Conservation (phyloP, 2,113 vertebrate genomes). For the Machaerirhynchus nigripectus region DNA sequence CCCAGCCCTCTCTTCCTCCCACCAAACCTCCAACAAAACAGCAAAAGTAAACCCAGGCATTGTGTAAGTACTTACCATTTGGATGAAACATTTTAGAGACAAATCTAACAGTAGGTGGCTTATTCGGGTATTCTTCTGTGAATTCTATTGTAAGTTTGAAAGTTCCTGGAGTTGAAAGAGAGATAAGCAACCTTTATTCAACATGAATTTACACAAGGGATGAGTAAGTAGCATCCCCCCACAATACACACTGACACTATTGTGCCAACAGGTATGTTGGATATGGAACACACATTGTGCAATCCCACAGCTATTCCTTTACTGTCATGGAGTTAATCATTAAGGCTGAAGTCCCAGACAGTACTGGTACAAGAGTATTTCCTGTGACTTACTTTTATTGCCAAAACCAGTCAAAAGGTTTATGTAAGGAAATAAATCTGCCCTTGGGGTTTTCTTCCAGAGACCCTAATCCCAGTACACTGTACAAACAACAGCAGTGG, state of each 20-base stretch:
- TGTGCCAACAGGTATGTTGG: neutral
- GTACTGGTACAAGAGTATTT: neutral
- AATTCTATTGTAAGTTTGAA: slow-evolving; percentile 99
- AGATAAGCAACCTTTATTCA: slow-evolving; percentile 29
- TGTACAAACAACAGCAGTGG: neutral
- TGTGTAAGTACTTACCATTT: slow-evolving; percentile 82
- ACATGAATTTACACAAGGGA: neutral
- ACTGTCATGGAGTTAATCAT: neutral
- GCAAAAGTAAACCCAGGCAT: neutral
- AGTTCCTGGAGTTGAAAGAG: slow-evolving; percentile 80
- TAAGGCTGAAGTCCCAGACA: neutral
- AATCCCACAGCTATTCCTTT: neutral
- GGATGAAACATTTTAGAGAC: slow-evolving; percentile 99
- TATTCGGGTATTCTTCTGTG: slow-evolving; percentile 99
- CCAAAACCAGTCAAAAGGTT: neutral
- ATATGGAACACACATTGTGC: neutral
- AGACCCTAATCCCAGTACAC: neutral
- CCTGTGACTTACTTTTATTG: neutral
- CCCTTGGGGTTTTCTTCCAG: neutral
- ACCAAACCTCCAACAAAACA: neutral
- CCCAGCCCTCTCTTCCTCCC: neutral
- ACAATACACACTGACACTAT: neutral
- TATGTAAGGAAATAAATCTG: neutral
- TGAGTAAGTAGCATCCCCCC: neutral
- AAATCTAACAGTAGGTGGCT: slow-evolving; percentile 98